Percentiles rank a stretch among this genome's conserved stretches.
These are phyloP conservation scores for Zalophus californianus DNA, from an alignment of 2,797 vertebrate genomes.

Conservation along the genomic window DNA sequence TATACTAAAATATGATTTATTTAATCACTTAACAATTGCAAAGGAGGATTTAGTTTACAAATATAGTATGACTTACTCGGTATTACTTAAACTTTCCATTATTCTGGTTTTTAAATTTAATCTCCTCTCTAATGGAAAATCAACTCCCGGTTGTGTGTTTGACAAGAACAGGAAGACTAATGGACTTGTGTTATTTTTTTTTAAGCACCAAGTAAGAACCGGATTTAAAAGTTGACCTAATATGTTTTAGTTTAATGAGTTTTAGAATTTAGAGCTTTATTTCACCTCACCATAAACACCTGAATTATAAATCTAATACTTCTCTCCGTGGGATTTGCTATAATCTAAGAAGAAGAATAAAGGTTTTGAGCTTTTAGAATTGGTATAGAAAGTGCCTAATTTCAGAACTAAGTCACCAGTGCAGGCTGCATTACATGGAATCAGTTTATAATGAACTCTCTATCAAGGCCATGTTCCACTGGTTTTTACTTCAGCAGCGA, in stretches of 20 bases:
- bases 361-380: slow-evolving; percentile 25
- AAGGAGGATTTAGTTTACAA: slow-evolving; percentile 57
- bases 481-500: slow-evolving; percentile 9
- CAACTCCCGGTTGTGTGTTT: slow-evolving; percentile 41
- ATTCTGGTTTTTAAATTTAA: slow-evolving; percentile 69
- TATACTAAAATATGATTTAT: slow-evolving; percentile 47
- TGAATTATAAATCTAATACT: slow-evolving; percentile 43
- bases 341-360: slow-evolving; percentile 53
- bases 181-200: slow-evolving; percentile 40
- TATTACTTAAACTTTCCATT: slow-evolving; percentile 61
- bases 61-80: slow-evolving; percentile 50
- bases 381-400: slow-evolving; percentile 27
- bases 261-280: slow-evolving; percentile 61
- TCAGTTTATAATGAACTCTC: neutral
- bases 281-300: slow-evolving; percentile 74
- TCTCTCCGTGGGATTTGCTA: slow-evolving; percentile 56
- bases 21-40: slow-evolving; percentile 62
- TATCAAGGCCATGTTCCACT: neutral
- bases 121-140: slow-evolving; percentile 64
- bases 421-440: slow-evolving; percentile 33
- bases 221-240: slow-evolving; percentile 60
- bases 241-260: slow-evolving; percentile 68
- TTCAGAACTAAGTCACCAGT: slow-evolving; percentile 14
- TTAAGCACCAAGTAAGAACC: slow-evolving; percentile 64
- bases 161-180: slow-evolving; percentile 62